A percentile compares a stretch with the other conserved stretches of the same genome.
Conservation (phyloP, 2,888 invertebrate species). For the Salticus scenicus region DNA sequence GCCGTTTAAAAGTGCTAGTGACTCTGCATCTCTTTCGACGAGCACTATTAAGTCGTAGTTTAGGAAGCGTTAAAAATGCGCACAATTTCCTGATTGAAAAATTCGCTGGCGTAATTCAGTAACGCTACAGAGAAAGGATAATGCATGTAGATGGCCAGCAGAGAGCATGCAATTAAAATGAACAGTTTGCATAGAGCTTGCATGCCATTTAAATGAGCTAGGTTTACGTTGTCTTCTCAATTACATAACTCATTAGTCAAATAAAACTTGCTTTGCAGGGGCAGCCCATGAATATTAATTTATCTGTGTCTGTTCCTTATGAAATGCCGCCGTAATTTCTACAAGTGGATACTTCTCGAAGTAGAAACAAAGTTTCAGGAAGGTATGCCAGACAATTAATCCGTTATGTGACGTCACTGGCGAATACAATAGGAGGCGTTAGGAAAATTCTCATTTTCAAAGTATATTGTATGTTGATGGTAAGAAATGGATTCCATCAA, state of each 20-base stretch:
- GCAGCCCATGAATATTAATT: slow-evolving; percentile 65
- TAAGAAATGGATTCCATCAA: slow-evolving; percentile 20
- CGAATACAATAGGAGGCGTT: slow-evolving; percentile 38
- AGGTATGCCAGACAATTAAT: slow-evolving; percentile 67
- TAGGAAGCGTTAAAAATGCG: slow-evolving; percentile 67
- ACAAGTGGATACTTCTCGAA: slow-evolving; percentile 52
- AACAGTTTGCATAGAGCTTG: slow-evolving; percentile 46
- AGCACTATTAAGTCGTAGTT: slow-evolving; percentile 52
- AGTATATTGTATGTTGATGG: slow-evolving; percentile 43
- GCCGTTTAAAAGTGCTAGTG: background rate
- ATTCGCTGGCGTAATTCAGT: slow-evolving; percentile 41
- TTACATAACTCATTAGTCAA: slow-evolving; percentile 68
- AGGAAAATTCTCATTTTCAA: slow-evolving; percentile 44
- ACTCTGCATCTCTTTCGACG: background rate
- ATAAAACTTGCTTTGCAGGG: slow-evolving; percentile 59
- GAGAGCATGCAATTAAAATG: slow-evolving; percentile 55
- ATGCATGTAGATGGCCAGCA: slow-evolving; percentile 22
- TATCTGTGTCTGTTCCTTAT: slow-evolving; percentile 60
- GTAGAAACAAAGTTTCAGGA: slow-evolving; percentile 55
- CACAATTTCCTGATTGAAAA: slow-evolving; percentile 65
- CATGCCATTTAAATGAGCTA: slow-evolving; percentile 64
- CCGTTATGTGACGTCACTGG: slow-evolving; percentile 53
- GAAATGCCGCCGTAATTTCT: slow-evolving; percentile 53
- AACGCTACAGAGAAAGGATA: slow-evolving; percentile 16
- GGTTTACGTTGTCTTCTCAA: slow-evolving; percentile 68